Percentiles rank a stretch among this genome's conserved stretches.
Conservation (phyloP, 2,888 invertebrate genomes). For the Tanytarsus gracilentus region DNA sequence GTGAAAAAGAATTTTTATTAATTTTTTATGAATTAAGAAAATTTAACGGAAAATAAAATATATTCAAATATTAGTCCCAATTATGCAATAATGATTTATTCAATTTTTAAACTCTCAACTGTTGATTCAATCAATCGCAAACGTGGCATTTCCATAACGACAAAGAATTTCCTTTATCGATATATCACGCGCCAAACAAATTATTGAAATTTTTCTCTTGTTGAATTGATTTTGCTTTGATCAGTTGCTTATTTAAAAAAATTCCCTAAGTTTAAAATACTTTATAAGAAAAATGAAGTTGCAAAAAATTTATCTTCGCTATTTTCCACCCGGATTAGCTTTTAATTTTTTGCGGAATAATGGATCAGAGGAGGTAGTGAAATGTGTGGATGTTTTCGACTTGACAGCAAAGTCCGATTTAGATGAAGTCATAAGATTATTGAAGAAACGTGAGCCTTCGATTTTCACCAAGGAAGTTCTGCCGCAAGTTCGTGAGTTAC, state of each 20-base stretch:
- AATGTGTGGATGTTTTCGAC: conserved; percentile 57
- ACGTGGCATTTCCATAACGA: no score
- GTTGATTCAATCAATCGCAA: no score
- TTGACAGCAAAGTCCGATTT: conserved; percentile 50
- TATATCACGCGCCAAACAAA: no score
- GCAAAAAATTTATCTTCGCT: conserved; percentile 58
- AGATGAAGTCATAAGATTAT: conserved; percentile 45
- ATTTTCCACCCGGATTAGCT: conserved; percentile 60
- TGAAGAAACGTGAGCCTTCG: conserved; percentile 48
- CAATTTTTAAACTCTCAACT: no score
- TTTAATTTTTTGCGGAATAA: conserved; percentile 54
- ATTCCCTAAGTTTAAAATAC: no score
- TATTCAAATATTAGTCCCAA: no score
- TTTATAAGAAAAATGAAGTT: conserved; percentile 48
- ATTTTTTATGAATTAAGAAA: background rate
- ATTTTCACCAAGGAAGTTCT: conserved; percentile 49
- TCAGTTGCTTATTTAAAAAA: no score
- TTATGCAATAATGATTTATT: no score
- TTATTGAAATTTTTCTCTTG: no score
- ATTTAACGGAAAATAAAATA: background rate
- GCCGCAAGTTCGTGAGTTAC: conserved; percentile 51
- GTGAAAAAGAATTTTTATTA: background rate
- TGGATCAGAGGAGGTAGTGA: conserved; percentile 47
- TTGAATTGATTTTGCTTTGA: no score
- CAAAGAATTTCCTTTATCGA: no score